These are phyloP conservation scores for Heliocidaris tuberculata DNA, from an alignment of 35 echinoderm and acorn worm species.

Conservation along the genomic window DNA sequence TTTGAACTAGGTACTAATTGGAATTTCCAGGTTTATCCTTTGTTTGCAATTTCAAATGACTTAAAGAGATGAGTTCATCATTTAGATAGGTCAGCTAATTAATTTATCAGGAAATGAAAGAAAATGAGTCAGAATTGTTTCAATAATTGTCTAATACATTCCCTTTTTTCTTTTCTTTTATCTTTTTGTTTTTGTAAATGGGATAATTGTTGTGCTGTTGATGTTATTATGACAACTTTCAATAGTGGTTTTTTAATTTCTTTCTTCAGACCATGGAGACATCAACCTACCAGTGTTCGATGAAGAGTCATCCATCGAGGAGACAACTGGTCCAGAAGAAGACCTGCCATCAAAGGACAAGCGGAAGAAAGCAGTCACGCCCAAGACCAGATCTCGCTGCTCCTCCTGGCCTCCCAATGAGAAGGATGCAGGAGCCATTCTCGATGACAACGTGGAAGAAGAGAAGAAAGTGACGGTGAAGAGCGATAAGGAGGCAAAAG, in stretches of 20 bases:
- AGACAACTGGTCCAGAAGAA: not conserved
- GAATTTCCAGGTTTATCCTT: too few species aligned
- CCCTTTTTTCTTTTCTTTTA: not conserved
- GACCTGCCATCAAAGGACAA: not conserved
- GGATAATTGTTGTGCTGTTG: not conserved
- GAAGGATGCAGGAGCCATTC: constrained; percentile 16
- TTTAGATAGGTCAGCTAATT: too few species aligned
- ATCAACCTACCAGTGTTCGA: not conserved
- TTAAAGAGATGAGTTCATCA: too few species aligned
- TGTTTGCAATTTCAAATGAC: too few species aligned
- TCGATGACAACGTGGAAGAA: not conserved
- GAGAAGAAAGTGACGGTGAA: not conserved
- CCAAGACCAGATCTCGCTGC: constrained; percentile 23
- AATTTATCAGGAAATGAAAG: too few species aligned
- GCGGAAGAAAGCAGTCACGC: not conserved
- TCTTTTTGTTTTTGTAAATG: not conserved
- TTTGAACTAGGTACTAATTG: too few species aligned
- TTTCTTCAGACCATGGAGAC: constrained; percentile 27
- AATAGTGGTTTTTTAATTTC: not conserved
- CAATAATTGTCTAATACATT: not conserved
- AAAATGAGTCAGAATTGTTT: not conserved
- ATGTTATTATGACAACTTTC: not conserved
- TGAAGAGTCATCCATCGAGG: not conserved
- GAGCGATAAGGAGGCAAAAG: not conserved
- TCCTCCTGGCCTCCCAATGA: constrained; percentile 28